A percentile compares a stretch with the other conserved stretches of the same genome.
These are phyloP conservation scores for Drosophila suzukii DNA, from an alignment of 1,140 invertebrate genomes.

Conservation along the genomic window DNA sequence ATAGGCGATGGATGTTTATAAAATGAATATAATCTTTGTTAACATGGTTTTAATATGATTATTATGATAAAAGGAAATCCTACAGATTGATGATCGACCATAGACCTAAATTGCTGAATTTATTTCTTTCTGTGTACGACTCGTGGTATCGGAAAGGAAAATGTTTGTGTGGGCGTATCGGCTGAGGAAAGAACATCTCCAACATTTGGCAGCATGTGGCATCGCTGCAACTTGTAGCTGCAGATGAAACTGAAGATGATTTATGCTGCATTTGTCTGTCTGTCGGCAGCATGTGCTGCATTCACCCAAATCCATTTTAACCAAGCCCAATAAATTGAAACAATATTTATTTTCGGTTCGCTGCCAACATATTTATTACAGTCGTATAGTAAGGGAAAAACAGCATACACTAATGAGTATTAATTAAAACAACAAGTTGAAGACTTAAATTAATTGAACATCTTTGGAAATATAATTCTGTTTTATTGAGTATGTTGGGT, in stretches of 20 bases:
- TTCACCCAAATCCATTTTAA: conserved; percentile 40
- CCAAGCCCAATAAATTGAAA: conserved; percentile 65
- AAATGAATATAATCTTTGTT: too few species aligned
- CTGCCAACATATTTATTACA: conserved; percentile 74
- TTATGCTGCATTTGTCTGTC: conserved; percentile 55
- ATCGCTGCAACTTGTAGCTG: conserved; percentile 70
- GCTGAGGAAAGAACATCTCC: conserved; percentile 42
- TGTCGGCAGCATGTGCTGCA: conserved; percentile 58
- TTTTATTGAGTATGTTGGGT: background rate
- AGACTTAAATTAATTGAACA: conserved; percentile 1
- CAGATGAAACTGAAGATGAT: conserved; percentile 63
- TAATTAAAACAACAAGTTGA: background rate
- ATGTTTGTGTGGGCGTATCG: conserved; percentile 25
- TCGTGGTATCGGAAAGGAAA: conserved; percentile 12
- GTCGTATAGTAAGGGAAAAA: conserved; percentile 18
- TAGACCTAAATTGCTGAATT: background rate
- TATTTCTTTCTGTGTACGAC: background rate
- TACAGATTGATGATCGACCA: too few species aligned
- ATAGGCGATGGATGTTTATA: too few species aligned
- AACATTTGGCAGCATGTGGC: conserved; percentile 79
- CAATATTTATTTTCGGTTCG: conserved; percentile 68
- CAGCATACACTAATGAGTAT: conserved; percentile 26
- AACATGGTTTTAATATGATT: too few species aligned
- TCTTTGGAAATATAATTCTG: background rate
- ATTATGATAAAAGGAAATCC: too few species aligned